Evolutionary conservation across 1,140 invertebrate species (phyloP), one percentile per base, ranked within the genome.

Genomic region (Ostrea edulis): DNA sequence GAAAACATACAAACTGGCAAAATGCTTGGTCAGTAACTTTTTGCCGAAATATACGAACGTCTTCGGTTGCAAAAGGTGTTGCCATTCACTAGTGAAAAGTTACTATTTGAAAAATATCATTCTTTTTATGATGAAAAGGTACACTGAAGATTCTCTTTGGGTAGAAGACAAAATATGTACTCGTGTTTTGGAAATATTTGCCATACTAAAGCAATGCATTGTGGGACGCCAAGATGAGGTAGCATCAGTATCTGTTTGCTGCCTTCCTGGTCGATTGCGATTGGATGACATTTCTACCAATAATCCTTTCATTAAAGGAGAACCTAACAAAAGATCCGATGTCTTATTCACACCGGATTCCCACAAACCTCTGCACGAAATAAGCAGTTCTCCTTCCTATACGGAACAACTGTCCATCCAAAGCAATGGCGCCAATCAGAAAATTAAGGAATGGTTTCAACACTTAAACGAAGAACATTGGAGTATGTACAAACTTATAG

Each of bases 11-110:
- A 62, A 62, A 62, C 5, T 62, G 55, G 55, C 55, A 62, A 62
- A 20, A 62, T 62, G 55, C 55, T n/a, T 62, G n/a, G n/a, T n/a
- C 55, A 62, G n/a, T n/a, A 62, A n/a, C n/a, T 62, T 62, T 62
- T n/a, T 62, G 0, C 55, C 55, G n/a, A 62, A 0, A n/a, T 62
- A 62, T n/a, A 62, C 55, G n/a, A 62, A 17, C 7, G 55, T 62
- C 17, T 20, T 17, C n/a, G 55, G 55, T 20, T 62, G 55, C n/a
- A 62, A 58, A 58, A 58, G 55, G 17, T 58, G 55, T 20, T 58
- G 55, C 12, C 55, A 20, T 58, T 14, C 5, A 20, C 55, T 58
- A 20, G 14, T 58, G 14, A 58, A 58, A 58, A 58, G 55, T 58
- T 58, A 58, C 55, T 14, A 5, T 58, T 58, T 58, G 11, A 14